These are phyloP conservation scores for Sphaeridia pumilis DNA, from an alignment of 2,888 invertebrate genomes.

Conservation along the genomic window DNA sequence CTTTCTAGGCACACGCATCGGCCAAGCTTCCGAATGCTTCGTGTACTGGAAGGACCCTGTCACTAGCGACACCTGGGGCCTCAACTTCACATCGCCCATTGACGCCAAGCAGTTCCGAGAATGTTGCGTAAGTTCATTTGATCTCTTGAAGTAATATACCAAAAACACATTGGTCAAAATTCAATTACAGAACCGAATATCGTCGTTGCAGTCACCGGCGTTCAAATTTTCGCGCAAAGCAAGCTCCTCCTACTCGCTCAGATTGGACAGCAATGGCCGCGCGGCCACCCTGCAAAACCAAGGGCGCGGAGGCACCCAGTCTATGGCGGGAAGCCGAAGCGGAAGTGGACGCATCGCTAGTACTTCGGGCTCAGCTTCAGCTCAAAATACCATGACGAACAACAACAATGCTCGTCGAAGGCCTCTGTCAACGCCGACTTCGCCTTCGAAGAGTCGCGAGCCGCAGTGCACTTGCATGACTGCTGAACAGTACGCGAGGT, in stretches of 20 bases:
- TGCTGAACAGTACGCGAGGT: constrained; percentile 76
- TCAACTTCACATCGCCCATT: constrained; percentile 93
- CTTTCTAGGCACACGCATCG: constrained; percentile 67
- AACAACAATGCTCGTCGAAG: constrained; percentile 52
- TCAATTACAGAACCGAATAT: too few relatives aligned
- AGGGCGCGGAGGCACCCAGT: constrained; percentile 34
- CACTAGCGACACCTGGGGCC: constrained; percentile 95
- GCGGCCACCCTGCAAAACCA: constrained; percentile 33
- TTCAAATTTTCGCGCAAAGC: constrained; percentile 97
- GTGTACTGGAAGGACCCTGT: constrained; percentile 97
- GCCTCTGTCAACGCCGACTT: constrained; percentile 84
- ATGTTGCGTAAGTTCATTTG: constrained; percentile 72
- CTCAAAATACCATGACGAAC: constrained; percentile 42
- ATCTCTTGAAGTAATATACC: too few relatives aligned
- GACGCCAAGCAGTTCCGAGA: constrained; percentile 95
- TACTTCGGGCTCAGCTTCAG: constrained; percentile 43
- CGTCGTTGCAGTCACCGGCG: constrained; percentile 88
- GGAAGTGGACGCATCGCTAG: constrained; percentile 46
- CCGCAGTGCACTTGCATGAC: constrained; percentile 93
- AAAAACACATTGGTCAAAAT: too few relatives aligned
- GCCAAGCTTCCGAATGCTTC: constrained; percentile 96
- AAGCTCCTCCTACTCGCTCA: constrained; percentile 90
- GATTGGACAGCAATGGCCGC: constrained; percentile 54
- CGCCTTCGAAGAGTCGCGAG: constrained; percentile 69
- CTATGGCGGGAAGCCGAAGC: constrained; percentile 37